These are phyloP conservation scores for Branchipolynoe longqiensis DNA, from an alignment of 2,888 invertebrate genomes.

Conservation along the genomic window DNA sequence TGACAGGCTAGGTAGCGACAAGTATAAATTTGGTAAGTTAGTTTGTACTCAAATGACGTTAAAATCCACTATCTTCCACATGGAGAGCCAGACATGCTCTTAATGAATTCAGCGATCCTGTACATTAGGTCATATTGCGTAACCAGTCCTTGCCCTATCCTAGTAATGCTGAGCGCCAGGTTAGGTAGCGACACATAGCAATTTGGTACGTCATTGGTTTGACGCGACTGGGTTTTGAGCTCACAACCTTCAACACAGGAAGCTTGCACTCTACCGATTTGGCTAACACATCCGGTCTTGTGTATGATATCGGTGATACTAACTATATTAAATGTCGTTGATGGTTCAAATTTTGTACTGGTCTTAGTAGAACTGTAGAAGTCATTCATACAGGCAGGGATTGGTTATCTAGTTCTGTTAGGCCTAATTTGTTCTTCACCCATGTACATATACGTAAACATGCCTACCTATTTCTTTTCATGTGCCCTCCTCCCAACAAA, in stretches of 20 bases:
- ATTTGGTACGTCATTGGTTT: too few relatives aligned
- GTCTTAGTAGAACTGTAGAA: neutral
- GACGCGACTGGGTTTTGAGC: too few relatives aligned
- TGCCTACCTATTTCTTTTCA: slow-evolving; percentile 37
- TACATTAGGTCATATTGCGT: neutral
- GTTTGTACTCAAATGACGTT: neutral
- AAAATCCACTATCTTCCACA: neutral
- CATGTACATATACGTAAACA: neutral
- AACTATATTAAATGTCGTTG: neutral
- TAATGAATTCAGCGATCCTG: neutral
- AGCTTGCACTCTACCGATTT: too few relatives aligned
- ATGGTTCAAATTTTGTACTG: neutral
- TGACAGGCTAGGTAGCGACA: too few relatives aligned
- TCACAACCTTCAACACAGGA: too few relatives aligned
- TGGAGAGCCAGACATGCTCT: neutral
- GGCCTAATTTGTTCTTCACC: neutral
- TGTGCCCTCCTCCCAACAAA: slow-evolving; percentile 44
- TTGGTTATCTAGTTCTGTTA: neutral
- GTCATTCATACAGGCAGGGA: neutral
- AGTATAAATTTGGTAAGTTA: too few relatives aligned
- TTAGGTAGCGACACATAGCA: too few relatives aligned
- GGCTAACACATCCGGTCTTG: too few relatives aligned
- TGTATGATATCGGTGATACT: neutral
- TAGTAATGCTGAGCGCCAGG: too few relatives aligned
- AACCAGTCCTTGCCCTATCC: too few relatives aligned